Percentiles rank a stretch among this genome's conserved stretches.
Conservation (phyloP, 2,113 vertebrate genomes). For the Prietella phreatophila region DNA sequence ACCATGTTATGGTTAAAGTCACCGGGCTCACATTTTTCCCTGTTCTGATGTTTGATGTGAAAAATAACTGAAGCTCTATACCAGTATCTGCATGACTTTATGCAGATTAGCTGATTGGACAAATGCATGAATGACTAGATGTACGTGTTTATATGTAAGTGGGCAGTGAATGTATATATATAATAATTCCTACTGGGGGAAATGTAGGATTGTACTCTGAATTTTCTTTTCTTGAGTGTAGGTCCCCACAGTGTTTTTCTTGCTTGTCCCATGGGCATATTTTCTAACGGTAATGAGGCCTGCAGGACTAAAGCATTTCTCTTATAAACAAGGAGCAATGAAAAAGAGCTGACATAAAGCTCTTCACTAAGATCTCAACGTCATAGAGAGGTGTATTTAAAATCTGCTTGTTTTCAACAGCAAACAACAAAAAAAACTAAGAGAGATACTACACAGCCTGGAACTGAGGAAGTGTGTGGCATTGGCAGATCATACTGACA, state of each 20-base stretch:
- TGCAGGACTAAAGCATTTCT: constrained; percentile 72
- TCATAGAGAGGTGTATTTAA: constrained; percentile 72
- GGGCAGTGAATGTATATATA: background rate
- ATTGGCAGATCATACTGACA: constrained; percentile 62
- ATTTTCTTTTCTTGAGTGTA: constrained; percentile 62
- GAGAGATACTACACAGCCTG: constrained; percentile 9
- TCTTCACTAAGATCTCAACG: constrained; percentile 72
- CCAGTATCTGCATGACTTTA: background rate
- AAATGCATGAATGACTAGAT: background rate
- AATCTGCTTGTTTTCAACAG: constrained; percentile 67
- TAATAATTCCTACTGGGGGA: background rate
- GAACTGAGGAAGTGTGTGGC: constrained; percentile 48
- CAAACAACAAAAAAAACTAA: constrained; percentile 61
- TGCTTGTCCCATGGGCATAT: constrained; percentile 75
- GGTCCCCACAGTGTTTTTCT: constrained; percentile 68
- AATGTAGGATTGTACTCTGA: constrained; percentile 49
- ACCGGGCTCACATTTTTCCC: background rate
- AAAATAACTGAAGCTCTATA: background rate
- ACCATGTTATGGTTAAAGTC: background rate
- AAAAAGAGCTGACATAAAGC: constrained; percentile 73
- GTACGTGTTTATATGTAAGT: background rate
- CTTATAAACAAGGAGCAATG: constrained; percentile 76
- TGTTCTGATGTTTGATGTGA: background rate
- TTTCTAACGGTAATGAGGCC: constrained; percentile 80
- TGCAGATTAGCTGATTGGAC: background rate